These are phyloP conservation scores for Tragelaphus buxtoni DNA, from an alignment of 2,113 vertebrate species.

Conservation along the genomic window DNA sequence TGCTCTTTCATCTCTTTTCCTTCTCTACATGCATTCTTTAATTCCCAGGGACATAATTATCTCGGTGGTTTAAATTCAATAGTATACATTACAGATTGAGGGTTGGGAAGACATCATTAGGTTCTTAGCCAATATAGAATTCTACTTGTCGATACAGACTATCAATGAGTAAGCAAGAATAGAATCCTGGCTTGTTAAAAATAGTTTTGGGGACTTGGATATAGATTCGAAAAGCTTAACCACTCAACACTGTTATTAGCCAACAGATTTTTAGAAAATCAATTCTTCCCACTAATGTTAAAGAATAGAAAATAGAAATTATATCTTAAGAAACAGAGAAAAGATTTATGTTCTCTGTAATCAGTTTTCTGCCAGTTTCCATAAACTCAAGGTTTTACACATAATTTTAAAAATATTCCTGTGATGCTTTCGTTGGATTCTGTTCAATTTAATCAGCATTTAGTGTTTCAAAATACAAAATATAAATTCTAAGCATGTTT, in stretches of 20 bases:
- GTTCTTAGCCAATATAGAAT: conserved; percentile 36
- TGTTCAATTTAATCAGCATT: neutral
- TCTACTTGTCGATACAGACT: conserved; percentile 1
- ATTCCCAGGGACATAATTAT: conserved; percentile 57
- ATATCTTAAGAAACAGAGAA: neutral
- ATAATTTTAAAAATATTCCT: neutral
- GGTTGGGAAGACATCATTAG: conserved; percentile 35
- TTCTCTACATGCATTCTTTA: conserved; percentile 42
- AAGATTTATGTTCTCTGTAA: neutral
- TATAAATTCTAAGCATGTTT: neutral
- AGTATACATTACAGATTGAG: conserved; percentile 51
- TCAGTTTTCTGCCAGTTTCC: neutral
- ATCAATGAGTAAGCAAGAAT: conserved; percentile 16
- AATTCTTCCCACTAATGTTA: neutral
- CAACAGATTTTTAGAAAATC: neutral
- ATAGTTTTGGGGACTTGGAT: neutral
- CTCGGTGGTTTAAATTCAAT: conserved; percentile 61
- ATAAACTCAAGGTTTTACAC: neutral
- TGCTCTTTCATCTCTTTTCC: neutral
- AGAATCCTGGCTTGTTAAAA: conserved; percentile 18
- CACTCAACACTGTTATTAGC: neutral
- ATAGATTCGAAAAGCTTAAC: neutral
- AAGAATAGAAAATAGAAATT: conserved; percentile 3
- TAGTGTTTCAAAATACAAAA: neutral
- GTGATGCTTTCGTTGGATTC: neutral